Base-by-base conservation (phyloP, 2,113 vertebrate genomes). In the Lanius ludovicianus region DNA sequence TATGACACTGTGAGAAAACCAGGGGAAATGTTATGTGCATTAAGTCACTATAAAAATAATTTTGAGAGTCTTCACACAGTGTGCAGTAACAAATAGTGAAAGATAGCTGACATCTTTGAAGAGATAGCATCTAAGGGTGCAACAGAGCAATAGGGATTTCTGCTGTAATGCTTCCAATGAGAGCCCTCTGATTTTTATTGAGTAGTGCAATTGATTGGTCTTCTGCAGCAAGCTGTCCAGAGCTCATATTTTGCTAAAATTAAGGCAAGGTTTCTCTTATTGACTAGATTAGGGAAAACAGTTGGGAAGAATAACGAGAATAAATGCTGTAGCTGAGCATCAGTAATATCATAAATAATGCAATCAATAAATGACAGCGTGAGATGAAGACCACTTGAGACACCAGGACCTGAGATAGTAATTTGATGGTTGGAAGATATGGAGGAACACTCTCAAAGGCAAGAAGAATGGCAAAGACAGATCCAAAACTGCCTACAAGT, bases 161-260 rank as follows among this genome's bases (percentile, higher is more conserved):
- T 44, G 23, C 11, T 80, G 47, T 74, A 80, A 59, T 42, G 50
- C 50, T 47, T 77, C 42, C 19, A 33, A 31, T 64, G 39, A 67
- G 9, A 23, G 30, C 15, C 17, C 42, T 50, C 35, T 85, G 69
- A 57, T n/a, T 84, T 42, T 6, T 93, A 86, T 69, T 91, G 84
- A 95, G 47, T 25, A 31, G 16, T 55, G 24, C 23, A 50, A 89
- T 90, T 94, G 84, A 94, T 87, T 96, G 44, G 74, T 79, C 49
- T 52, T 49, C 65, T 82, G 53, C 10, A 87, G 21, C 52, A 95
- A 92, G 33, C 64, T 65, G 31, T 37, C 31, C 41, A 69, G 74
- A 89, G 62, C 79, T 94, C 84, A 68, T 78, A 16, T 60, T 60
- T 81, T 84, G 63, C 56, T 78, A 53, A 94, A 87, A 89, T 91